Conservation (phyloP, 2,888 invertebrate genomes). For the Melangyna quadrimaculata region DNA sequence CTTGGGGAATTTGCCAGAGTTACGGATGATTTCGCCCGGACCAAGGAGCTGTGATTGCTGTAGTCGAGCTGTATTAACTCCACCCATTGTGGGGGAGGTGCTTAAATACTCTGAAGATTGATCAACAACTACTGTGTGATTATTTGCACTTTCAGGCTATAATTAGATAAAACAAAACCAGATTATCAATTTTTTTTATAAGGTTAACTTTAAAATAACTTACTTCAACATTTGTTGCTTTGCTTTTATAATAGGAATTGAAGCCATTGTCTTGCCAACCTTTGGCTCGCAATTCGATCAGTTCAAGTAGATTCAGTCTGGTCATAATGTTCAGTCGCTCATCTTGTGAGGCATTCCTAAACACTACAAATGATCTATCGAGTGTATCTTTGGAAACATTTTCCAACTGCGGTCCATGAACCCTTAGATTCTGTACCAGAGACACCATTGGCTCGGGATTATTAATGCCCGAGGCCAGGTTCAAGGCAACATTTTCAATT, state of each 20-base stretch:
- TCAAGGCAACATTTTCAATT: conserved; percentile 90
- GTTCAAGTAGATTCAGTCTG: conserved; percentile 93
- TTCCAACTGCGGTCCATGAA: conserved; percentile 91
- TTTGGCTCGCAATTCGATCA: conserved; percentile 95
- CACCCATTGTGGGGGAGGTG: conserved; percentile 82
- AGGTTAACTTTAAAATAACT: conserved; percentile 3
- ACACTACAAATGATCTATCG: conserved; percentile 91
- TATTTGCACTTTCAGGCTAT: conserved; percentile 73
- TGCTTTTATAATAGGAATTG: conserved; percentile 90
- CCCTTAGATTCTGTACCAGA: conserved; percentile 90
- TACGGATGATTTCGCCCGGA: conserved; percentile 92
- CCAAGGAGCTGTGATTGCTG: conserved; percentile 83
- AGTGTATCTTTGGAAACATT: conserved; percentile 91
- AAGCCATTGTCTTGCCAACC: conserved; percentile 94
- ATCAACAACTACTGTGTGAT: conserved; percentile 73
- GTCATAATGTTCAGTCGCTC: conserved; percentile 92
- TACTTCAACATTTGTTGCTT: conserved; percentile 84
- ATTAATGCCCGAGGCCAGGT: conserved; percentile 87
- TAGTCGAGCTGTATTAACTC: conserved; percentile 78
- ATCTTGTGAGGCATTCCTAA: conserved; percentile 94
- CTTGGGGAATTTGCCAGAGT: conserved; percentile 93
- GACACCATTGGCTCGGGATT: conserved; percentile 88
- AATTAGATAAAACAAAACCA: conserved; percentile 12
- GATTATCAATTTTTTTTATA: background rate
- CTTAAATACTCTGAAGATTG: conserved; percentile 81